A percentile compares a stretch with the other conserved stretches of the same genome.
These are phyloP conservation scores for Mycetomoellerius zeteki DNA, from an alignment of 1,140 invertebrate species.

Conservation along the genomic window DNA sequence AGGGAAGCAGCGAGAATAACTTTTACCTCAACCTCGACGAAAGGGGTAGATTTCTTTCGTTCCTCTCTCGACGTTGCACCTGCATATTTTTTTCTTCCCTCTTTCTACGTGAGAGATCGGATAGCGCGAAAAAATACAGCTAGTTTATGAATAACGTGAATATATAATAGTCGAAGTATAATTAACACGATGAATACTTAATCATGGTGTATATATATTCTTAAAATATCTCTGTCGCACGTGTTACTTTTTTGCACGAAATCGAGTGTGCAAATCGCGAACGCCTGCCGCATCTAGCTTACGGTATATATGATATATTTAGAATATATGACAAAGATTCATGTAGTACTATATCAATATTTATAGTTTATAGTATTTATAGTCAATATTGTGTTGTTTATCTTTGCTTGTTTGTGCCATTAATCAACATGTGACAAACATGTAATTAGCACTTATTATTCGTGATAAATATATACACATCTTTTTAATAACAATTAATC, in stretches of 20 bases:
- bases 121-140: neutral
- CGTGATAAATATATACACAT: no score
- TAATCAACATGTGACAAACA: constrained; percentile 15
- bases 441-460: neutral
- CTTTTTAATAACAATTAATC: neutral
- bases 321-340: neutral
- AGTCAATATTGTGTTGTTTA: neutral
- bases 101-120: neutral
- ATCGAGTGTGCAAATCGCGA: constrained; percentile 1
- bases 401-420: neutral
- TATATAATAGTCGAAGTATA: constrained; percentile 3
- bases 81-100: neutral
- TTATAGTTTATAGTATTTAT: constrained; percentile 14
- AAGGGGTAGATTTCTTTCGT: constrained; percentile 33
- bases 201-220: neutral
- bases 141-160: neutral
- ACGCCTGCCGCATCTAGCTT: neutral
- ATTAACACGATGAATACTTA: constrained; percentile 15
- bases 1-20: constrained; percentile 1
- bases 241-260: neutral
- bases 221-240: neutral
- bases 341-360: constrained; percentile 21
- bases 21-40: constrained; percentile 27
- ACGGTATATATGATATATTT: neutral
- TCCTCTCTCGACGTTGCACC: constrained; percentile 17